A percentile compares a stretch with the other conserved stretches of the same genome.
Conservation (phyloP, 2,888 invertebrate genomes). For the Dermolepida albohirtum region DNA sequence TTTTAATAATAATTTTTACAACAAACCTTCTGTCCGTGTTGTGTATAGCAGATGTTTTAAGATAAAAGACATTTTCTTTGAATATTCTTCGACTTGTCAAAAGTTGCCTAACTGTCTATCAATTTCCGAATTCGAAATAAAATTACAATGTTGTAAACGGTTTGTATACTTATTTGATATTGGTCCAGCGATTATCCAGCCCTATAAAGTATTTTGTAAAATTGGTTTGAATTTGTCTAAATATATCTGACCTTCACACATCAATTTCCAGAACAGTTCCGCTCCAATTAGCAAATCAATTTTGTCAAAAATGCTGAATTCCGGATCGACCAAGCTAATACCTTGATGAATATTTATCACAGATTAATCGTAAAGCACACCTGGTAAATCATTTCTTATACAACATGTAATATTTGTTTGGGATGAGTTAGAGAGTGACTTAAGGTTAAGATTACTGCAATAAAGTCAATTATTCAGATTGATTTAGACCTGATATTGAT, state of each 20-base stretch:
- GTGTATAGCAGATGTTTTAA: slow-evolving; percentile 12
- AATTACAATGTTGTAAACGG: slow-evolving; percentile 1
- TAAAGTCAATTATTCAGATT: too few relatives aligned
- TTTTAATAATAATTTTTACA: slow-evolving; percentile 13
- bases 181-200: slow-evolving; percentile 30
- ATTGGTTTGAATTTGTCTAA: slow-evolving; percentile 4
- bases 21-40: slow-evolving; percentile 11
- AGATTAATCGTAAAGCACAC: not conserved
- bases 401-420: too few relatives aligned
- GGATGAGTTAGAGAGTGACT: too few relatives aligned
- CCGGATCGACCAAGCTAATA: slow-evolving; percentile 1
- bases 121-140: slow-evolving; percentile 1
- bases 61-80: not conserved
- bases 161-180: not conserved
- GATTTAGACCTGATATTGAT: too few relatives aligned
- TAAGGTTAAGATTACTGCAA: too few relatives aligned
- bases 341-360: slow-evolving; percentile 8
- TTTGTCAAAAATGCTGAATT: slow-evolving; percentile 2
- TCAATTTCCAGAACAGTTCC: not conserved
- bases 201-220: slow-evolving; percentile 25
- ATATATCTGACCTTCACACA: too few relatives aligned
- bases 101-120: slow-evolving; percentile 16
- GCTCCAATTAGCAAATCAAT: slow-evolving; percentile 20
- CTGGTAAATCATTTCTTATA: not conserved
- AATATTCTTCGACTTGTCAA: slow-evolving; percentile 24